phyloP scores from a whole-genome alignment of 1,140 invertebrate species.

The Cherax quadricarinatus region DNA sequence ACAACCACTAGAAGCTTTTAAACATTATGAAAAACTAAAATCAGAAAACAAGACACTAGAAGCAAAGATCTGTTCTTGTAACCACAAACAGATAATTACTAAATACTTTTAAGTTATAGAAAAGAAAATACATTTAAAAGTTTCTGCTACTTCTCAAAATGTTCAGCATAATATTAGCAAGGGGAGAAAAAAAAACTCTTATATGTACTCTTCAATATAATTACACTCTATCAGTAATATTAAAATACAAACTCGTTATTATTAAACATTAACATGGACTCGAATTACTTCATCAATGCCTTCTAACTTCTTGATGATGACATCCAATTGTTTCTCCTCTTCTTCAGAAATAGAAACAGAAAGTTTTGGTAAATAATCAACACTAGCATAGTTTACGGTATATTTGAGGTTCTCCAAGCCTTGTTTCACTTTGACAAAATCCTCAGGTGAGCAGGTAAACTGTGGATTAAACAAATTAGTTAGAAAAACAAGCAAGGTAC shows the following conservation, averaged over 20 bases:
- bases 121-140: no score
- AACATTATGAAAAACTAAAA: no score
- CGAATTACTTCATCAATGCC: conserved; percentile 17
- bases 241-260: neutral
- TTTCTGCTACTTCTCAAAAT: no score
- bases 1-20: no score
- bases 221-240: neutral
- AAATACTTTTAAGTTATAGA: no score
- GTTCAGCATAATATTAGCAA: no score
- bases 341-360: neutral
- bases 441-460: conserved; percentile 30
- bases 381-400: neutral
- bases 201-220: neutral
- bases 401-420: conserved; percentile 17
- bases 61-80: no score
- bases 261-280: conserved; percentile 27
- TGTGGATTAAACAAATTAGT: neutral
- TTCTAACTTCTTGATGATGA: conserved; percentile 17
- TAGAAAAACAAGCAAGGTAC: neutral
- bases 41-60: no score
- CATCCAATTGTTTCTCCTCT: neutral
- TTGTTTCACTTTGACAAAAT: conserved; percentile 15
- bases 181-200: no score
- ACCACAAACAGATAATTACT: no score
- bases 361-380: conserved; percentile 18